Evolutionary conservation across 2,113 vertebrate genomes (phyloP).

Genomic region (Peucedramus taeniatus): DNA sequence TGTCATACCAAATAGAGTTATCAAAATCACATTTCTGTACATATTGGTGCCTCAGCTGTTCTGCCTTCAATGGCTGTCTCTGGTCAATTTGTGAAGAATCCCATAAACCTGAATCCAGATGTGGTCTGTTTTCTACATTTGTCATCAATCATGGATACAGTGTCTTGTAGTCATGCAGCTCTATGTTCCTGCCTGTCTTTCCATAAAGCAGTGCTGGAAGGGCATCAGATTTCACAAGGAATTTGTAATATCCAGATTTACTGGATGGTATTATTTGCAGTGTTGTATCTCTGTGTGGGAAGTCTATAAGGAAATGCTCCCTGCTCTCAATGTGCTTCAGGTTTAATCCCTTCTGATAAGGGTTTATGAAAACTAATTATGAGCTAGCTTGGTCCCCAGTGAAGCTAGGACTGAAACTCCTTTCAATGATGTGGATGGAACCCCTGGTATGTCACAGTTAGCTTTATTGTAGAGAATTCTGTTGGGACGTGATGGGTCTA

Average conservation of each 20-base stretch:
- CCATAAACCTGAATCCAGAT: constrained; percentile 20
- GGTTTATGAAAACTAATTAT: not conserved
- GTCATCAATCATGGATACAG: not conserved
- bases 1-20: not conserved
- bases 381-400: not conserved
- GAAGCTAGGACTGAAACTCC: not conserved
- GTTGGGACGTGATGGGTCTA: not conserved
- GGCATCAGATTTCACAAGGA: constrained; percentile 42
- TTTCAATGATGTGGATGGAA: not conserved
- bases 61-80: not conserved
- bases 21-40: constrained; percentile 21
- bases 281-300: not conserved
- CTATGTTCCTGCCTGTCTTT: not conserved
- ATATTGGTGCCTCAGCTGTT: not conserved
- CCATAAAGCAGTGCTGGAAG: not conserved
- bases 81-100: constrained; percentile 7
- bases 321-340: not conserved
- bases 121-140: constrained; percentile 32
- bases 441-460: not conserved
- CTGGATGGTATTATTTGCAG: not conserved
- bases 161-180: not conserved
- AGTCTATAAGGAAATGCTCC: not conserved
- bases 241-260: constrained; percentile 9
- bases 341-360: not conserved
- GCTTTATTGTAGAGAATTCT: not conserved